These are phyloP conservation scores for Euglossa dilemma DNA, from an alignment of 1,140 invertebrate species.

Conservation along the genomic window DNA sequence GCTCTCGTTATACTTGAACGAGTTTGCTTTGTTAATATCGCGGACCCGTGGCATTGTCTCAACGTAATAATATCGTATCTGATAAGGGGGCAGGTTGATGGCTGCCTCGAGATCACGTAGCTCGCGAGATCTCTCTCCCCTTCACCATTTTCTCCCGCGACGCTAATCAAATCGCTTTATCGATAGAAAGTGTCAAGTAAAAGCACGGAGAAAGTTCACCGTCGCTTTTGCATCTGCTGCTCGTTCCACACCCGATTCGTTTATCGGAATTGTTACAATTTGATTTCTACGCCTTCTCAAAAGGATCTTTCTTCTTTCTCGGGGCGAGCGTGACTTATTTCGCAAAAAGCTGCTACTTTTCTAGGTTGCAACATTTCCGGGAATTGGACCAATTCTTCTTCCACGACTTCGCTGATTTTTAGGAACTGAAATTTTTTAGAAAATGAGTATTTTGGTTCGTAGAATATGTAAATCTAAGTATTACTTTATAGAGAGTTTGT, in stretches of 20 bases:
- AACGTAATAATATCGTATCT: slow-evolving; percentile 26
- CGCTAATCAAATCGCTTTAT: slow-evolving; percentile 33
- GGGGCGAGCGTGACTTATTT: too few species aligned
- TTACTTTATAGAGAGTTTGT: too few species aligned
- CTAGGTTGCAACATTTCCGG: too few species aligned
- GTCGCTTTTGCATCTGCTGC: slow-evolving; percentile 14
- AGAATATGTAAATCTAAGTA: too few species aligned
- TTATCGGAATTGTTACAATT: background rate
- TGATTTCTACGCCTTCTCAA: slow-evolving; percentile 4
- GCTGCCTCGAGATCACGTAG: background rate
- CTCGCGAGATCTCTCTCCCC: background rate
- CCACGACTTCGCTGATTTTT: too few species aligned
- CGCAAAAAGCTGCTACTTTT: too few species aligned
- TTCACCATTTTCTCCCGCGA: background rate
- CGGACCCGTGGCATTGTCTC: slow-evolving; percentile 44
- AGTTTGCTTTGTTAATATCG: slow-evolving; percentile 65
- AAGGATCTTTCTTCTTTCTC: background rate
- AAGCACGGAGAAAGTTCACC: slow-evolving; percentile 2
- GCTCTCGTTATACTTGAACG: slow-evolving; percentile 41
- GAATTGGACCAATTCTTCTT: too few species aligned
- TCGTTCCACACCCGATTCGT: background rate
- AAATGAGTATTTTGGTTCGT: too few species aligned
- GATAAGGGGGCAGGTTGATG: slow-evolving; percentile 8
- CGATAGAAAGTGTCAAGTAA: slow-evolving; percentile 44
- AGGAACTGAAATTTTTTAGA: too few species aligned